Evolutionary conservation across 2,113 vertebrate genomes (phyloP), one percentile per base, ranked within the genome.

Genomic region (Myotis yumanensis): DNA sequence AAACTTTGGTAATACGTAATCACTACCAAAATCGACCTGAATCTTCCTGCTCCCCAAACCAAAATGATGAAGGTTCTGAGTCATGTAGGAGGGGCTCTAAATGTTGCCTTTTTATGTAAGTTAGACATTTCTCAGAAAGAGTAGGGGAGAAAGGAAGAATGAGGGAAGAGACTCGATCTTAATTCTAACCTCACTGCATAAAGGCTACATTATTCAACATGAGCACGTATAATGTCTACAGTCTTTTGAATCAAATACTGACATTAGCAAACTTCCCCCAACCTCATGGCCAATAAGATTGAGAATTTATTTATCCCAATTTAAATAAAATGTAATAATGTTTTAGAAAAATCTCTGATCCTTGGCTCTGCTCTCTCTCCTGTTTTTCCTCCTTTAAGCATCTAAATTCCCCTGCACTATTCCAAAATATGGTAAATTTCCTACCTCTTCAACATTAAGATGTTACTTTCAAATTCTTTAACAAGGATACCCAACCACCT

Each of bases 191-290:
- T 92, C 85, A 54, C 90, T 91, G 46, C n/a, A 88, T 40, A 87
- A 87, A 64, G 32, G 3, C 69, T 68, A 57, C 10, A 68, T 68
- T 92, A 92, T 68, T 77, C 77, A 73, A 7, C 73, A 82, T 51
- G 15, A 77, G 28, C 66, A 68, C 64, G 1, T 51, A 79, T 73
- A 66, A 92, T 71, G 14, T 54, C 25, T 76, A 72, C 3, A 73
- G 8, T 73, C 52, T 52, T 90, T 94, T 95, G 8, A 94, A 90
- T 91, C 23, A 88, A 92, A 81, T 94, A 96, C 46, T 82, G 35
- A 93, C 71, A 46, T 88, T 25, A 35, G 51, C 22, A 18, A 80
- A 12, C 84, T 96, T 79, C 6, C 20, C n/a, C 25, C 72, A 77
- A 3, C 75, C 32, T 25, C 8, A 32, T 57, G 37, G 35, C 4